These are phyloP conservation scores for Gobio gobio DNA, from an alignment of 2,113 vertebrate species.

Conservation along the genomic window DNA sequence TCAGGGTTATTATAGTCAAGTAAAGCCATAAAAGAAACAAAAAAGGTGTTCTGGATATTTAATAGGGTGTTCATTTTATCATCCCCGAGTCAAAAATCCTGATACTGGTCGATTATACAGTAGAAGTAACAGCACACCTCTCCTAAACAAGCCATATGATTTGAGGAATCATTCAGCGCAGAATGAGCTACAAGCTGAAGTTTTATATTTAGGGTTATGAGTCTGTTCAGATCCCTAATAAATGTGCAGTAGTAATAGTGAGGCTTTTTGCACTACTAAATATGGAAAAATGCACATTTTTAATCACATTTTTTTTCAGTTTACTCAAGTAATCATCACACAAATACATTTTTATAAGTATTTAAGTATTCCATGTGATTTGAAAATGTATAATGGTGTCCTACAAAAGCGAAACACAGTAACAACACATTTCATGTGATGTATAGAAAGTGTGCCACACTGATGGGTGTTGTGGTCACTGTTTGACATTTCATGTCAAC, in stretches of 20 bases:
- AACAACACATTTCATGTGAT: too few relatives aligned
- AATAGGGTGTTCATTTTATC: neutral
- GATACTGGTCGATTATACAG: neutral
- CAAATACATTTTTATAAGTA: neutral
- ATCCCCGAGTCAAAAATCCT: neutral
- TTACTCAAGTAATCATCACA: neutral
- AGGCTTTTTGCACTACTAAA: neutral
- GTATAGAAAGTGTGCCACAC: neutral
- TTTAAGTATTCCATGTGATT: neutral
- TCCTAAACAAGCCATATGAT: neutral
- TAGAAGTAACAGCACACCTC: neutral
- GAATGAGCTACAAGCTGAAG: neutral
- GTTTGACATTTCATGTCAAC: neutral
- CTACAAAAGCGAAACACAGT: too few relatives aligned
- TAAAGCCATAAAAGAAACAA: too few relatives aligned
- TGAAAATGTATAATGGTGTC: neutral
- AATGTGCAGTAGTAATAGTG: neutral
- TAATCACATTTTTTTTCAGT: too few relatives aligned
- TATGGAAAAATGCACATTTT: neutral
- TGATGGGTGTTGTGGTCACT: neutral
- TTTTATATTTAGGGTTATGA: neutral
- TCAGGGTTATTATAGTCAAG: too few relatives aligned
- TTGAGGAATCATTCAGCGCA: neutral
- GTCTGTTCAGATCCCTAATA: neutral
- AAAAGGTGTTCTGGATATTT: too few relatives aligned